Conservation (phyloP, 2,888 invertebrate genomes). For the Celastrina argiolus region DNA sequence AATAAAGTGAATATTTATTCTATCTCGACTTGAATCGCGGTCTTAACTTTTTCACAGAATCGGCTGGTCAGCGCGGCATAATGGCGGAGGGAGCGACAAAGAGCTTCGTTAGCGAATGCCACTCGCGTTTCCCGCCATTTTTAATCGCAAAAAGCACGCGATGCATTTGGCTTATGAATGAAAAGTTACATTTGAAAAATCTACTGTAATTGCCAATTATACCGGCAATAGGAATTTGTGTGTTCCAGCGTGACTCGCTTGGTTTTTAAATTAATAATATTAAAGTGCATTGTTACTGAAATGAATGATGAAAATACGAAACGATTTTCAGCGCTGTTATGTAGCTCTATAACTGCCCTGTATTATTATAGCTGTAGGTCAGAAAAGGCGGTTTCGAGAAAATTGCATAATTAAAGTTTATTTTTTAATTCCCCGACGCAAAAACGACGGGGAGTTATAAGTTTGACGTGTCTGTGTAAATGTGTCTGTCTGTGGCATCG, state of each 20-base stretch:
- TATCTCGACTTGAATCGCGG: not conserved
- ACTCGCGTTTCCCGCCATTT: constrained; percentile 16
- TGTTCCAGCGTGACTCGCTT: too few relatives aligned
- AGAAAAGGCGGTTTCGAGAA: too few relatives aligned
- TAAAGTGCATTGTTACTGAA: not conserved
- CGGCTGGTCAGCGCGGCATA: not conserved
- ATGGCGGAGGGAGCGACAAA: constrained; percentile 2
- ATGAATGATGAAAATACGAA: not conserved
- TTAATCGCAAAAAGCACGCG: constrained; percentile 9
- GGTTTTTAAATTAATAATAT: too few relatives aligned
- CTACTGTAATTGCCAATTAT: constrained; percentile 13
- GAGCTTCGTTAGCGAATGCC: constrained; percentile 17
- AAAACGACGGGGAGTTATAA: too few relatives aligned
- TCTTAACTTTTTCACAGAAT: not conserved
- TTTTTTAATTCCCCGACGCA: too few relatives aligned
- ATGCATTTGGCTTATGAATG: constrained; percentile 12
- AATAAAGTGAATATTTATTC: constrained; percentile 2
- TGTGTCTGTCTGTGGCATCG: too few relatives aligned
- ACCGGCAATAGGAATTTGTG: not conserved
- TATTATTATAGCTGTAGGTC: too few relatives aligned
- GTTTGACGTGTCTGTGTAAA: too few relatives aligned
- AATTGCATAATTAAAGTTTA: too few relatives aligned
- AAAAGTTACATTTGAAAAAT: constrained; percentile 10
- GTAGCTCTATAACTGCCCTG: too few relatives aligned
- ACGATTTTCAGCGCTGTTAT: too few relatives aligned